Base-by-base conservation (phyloP, 2,888 invertebrate species). In the Hirtodrosophila cameraria region DNA sequence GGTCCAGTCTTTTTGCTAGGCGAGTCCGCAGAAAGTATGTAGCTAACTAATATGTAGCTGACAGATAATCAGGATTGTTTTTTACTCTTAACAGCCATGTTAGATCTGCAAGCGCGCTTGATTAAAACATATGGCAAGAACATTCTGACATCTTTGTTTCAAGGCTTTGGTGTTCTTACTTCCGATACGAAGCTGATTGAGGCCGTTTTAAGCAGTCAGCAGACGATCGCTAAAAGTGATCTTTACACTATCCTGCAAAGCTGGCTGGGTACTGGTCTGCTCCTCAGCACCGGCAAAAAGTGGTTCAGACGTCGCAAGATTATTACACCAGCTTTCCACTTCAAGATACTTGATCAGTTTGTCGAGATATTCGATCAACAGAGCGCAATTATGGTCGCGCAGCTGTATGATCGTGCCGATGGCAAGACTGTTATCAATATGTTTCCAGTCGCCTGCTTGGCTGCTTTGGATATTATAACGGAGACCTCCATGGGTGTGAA, bases 331-430 rank as follows among this genome's bases (percentile, higher is more conserved):
- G 93, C 96, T 0, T 96, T 96, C 88, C 96, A 96, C 89, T 96
- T 96, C 87, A 94, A 94, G 83, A 95, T 96, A 53, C 90, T 96
- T 23, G 94, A 95, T 83, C 93, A 94, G 76, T 96, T 95, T 88
- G 89, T 95, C 4, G 93, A 94, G 3, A 92, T 94, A 0, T 95
- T 96, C 87, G 93, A 95, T 78, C 93, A 93, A 61, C 94, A 94
- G 65, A 92, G 93, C 11, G 89, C 91, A 13, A 91, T 93, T 8
- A 90, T 96, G 74, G 89, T 92, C 0, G 88, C 93, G 0, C 93
- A 93, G 65, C 87, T 96, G 12, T 11, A 89, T 92, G 12, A 93
- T 92, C 78, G 87, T 71, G 66, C 89, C 81, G 89, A 89, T 42
- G 90, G 89, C 2, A 36, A 91, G 31, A 88, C 84, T 2, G 80